A percentile compares a stretch with the other conserved stretches of the same genome.
Evolutionary conservation across 1,140 invertebrate species (phyloP).

Genomic region (Drosophila teissieri): DNA sequence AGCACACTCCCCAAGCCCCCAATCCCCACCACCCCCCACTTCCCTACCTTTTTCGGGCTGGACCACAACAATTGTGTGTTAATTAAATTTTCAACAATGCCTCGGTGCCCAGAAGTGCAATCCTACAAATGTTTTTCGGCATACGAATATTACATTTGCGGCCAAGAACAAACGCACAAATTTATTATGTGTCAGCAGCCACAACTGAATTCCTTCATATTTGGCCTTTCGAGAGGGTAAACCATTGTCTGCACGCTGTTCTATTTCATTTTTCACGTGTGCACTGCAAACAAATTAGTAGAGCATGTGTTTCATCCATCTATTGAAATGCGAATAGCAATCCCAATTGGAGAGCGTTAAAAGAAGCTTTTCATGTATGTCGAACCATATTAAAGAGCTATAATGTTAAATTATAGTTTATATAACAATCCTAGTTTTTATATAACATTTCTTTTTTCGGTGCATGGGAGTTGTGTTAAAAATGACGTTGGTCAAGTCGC

Average conservation of each 20-base stretch:
- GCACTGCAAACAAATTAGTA: background rate
- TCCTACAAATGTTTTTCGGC: slow-evolving; percentile 38
- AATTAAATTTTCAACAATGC: slow-evolving; percentile 74
- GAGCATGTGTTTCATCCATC: no score
- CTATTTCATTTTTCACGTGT: slow-evolving; percentile 10
- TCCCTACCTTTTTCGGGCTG: slow-evolving; percentile 23
- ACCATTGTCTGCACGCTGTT: slow-evolving; percentile 9
- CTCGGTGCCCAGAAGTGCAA: slow-evolving; percentile 25
- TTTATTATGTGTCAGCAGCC: slow-evolving; percentile 71
- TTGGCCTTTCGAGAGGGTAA: slow-evolving; percentile 6
- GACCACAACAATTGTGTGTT: slow-evolving; percentile 64
- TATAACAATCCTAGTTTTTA: no score
- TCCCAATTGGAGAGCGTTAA: no score
- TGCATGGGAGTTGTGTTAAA: slow-evolving; percentile 35
- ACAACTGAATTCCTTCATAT: slow-evolving; percentile 41
- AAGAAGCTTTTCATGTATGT: no score
- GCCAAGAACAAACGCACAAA: slow-evolving; percentile 62
- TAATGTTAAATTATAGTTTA: no score
- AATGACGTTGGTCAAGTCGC: slow-evolving; percentile 62
- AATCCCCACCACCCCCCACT: background rate
- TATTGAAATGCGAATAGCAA: no score
- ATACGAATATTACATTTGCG: slow-evolving; percentile 54
- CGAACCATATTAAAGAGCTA: no score
- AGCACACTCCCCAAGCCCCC: background rate
- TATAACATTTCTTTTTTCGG: background rate